Evolutionary conservation across 2,888 invertebrate genomes (phyloP), one percentile per base, ranked within the genome.

Genomic region (Clepsis dumicolana): DNA sequence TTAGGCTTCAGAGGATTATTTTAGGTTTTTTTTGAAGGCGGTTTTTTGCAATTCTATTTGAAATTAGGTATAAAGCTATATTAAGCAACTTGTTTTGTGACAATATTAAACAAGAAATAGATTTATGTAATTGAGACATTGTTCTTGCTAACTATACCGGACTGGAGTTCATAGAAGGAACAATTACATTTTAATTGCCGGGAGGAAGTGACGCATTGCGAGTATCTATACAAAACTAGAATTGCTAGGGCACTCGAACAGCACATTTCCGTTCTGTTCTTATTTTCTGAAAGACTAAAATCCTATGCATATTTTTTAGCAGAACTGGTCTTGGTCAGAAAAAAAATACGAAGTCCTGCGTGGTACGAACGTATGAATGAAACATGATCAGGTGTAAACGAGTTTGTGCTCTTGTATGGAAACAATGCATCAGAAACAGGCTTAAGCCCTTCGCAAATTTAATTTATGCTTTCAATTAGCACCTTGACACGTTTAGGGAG

Each of bases 401-500:
- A 79, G 87, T 87, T 85, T 80, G 77, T 74, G 73, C 77, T 77
- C 73, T 74, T 79, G 78, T 77, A 80, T 77, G 62, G 65, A 78
- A 85, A 87, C 85, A 87, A 87, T 87, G 76, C 80, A 71, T 74
- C 77, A 80, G 82, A 79, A 77, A n/a, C n/a, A n/a, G n/a, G n/a
- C n/a, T n/a, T n/a, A n/a, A 80, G 77, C 78, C 75, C 73, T 75
- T 68, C 65, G 73, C 63, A 67, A 71, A 60, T 61, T 38, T 69
- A 71, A 60, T 61, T 38, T 69, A 64, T 65, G 66, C 65, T 71
- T 70, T 72, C 63, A 69, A 73, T 73, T 62, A 72, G 67, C 71
- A 64, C 63, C 38, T 63, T 64, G 63, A 63, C 50, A 68, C 27
- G 32, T 67, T 54, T 56, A 64, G 29, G 29, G 70, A 18, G 56